Conservation (phyloP, 2,888 invertebrate species). For the Sepiola atlantica region DNA sequence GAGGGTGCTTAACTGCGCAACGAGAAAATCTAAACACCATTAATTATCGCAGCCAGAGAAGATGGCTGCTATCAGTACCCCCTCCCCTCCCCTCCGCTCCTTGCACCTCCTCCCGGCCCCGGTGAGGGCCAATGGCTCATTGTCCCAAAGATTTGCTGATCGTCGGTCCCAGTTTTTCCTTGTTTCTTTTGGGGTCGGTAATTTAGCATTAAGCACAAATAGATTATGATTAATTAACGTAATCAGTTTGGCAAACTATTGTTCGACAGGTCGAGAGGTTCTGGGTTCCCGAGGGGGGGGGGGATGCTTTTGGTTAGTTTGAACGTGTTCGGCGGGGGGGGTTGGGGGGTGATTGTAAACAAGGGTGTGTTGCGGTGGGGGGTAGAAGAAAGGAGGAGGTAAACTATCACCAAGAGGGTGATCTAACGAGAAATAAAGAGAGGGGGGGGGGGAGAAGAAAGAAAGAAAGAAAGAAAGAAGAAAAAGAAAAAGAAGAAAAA, state of each 20-base stretch:
- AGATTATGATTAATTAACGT: slow-evolving; percentile 2
- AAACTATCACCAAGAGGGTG: too few relatives aligned
- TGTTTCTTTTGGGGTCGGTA: background rate
- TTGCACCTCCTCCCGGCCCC: background rate
- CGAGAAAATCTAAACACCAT: background rate
- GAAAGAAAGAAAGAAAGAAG: background rate
- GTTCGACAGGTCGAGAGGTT: background rate
- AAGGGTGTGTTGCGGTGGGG: too few relatives aligned
- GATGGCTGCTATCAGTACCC: background rate
- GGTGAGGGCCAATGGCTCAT: too few relatives aligned
- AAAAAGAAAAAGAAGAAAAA: background rate
- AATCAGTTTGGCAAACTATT: background rate
- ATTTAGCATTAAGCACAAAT: background rate
- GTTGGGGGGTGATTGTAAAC: too few relatives aligned
- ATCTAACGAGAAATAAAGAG: too few relatives aligned
- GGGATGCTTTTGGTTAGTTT: background rate
- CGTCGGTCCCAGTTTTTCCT: background rate
- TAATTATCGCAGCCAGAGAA: background rate
- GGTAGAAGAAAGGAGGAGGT: too few relatives aligned
- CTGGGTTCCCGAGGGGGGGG: background rate
- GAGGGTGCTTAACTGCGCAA: background rate
- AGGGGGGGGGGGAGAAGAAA: background rate
- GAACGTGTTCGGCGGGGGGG: too few relatives aligned
- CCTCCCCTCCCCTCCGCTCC: too few relatives aligned
- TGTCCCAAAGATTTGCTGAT: too few relatives aligned